A percentile compares a stretch with the other conserved stretches of the same genome.
phyloP scores from a whole-genome alignment of 2,113 vertebrate genomes.

The Nanger granti region DNA sequence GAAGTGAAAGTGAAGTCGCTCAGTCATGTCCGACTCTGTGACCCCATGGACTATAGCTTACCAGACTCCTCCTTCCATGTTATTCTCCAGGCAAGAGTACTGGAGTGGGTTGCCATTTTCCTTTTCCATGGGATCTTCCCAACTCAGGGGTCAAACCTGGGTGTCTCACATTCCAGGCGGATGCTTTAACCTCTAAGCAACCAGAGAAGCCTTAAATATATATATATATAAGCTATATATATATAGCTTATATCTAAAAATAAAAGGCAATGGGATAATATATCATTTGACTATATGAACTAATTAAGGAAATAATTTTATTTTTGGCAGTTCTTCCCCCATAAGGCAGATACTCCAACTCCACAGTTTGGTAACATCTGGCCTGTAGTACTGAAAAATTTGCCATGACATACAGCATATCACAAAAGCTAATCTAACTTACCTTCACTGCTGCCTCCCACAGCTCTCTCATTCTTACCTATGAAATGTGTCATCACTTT shows the following conservation, averaged over 20 bases:
- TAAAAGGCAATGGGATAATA: background rate
- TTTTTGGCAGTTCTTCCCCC: background rate
- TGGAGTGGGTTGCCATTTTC: no score
- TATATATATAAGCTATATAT: no score
- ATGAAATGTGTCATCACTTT: background rate
- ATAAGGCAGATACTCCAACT: background rate
- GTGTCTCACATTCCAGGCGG: fast-evolving
- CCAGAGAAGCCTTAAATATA: no score
- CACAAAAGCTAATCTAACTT: background rate
- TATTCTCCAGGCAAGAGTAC: no score
- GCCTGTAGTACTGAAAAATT: background rate
- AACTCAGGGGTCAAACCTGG: fast-evolving
- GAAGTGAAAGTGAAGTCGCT: no score
- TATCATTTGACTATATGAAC: background rate
- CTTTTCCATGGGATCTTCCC: no score
- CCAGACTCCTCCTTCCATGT: no score
- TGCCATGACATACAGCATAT: background rate
- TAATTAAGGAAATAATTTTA: background rate
- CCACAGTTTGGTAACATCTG: background rate
- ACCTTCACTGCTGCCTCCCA: background rate
- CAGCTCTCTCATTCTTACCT: background rate
- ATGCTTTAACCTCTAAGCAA: no score
- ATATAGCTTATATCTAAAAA: background rate
- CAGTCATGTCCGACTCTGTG: no score
- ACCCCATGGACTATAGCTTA: no score